A percentile compares a stretch with the other conserved stretches of the same genome.
Conservation (phyloP, 2,888 invertebrate species). For the Thymelicus lineola region DNA sequence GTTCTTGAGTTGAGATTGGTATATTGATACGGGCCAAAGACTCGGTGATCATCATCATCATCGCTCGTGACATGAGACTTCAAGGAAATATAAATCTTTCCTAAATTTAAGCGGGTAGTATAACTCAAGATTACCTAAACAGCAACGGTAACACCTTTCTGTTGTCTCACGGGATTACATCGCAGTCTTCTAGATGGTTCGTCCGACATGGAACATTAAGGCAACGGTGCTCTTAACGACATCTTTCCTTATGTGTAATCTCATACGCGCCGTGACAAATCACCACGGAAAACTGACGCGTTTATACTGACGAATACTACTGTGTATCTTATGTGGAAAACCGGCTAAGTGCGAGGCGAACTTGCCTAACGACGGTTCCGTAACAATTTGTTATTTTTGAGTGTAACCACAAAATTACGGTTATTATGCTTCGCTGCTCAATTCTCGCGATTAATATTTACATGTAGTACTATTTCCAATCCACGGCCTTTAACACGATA, state of each 20-base stretch:
- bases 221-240: slow-evolving; percentile 32
- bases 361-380: too few species aligned
- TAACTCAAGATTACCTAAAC: slow-evolving; percentile 8
- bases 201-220: slow-evolving; percentile 33
- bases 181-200: slow-evolving; percentile 25
- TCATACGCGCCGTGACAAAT: slow-evolving; percentile 29
- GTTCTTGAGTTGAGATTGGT: too few species aligned
- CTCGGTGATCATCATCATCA: too few species aligned
- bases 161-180: slow-evolving; percentile 33
- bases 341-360: too few species aligned
- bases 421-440: too few species aligned
- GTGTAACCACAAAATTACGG: too few species aligned
- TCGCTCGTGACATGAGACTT: too few species aligned
- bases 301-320: background rate
- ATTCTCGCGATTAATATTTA: too few species aligned
- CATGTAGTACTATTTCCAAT: too few species aligned
- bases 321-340: background rate
- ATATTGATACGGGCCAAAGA: too few species aligned
- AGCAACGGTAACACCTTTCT: slow-evolving; percentile 7
- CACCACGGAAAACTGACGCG: slow-evolving; percentile 20
- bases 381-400: too few species aligned
- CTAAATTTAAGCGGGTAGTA: background rate
- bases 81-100: background rate
- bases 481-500: too few species aligned
- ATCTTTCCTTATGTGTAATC: slow-evolving; percentile 33